Conservation (phyloP, 2,888 invertebrate genomes). For the Drosophila cognata region DNA sequence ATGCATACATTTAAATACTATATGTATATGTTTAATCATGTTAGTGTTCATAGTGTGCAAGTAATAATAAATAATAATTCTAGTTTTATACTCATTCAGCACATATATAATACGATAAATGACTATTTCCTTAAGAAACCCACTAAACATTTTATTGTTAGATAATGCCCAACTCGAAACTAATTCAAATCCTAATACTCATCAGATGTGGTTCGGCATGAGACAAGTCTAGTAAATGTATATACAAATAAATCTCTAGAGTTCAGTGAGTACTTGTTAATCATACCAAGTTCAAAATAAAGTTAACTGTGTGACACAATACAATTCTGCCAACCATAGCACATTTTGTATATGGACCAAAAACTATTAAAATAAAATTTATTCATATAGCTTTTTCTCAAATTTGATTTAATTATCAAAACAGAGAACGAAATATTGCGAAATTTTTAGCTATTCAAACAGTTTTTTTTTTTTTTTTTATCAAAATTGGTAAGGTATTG, state of each 20-base stretch:
- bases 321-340: background rate
- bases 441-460: no score
- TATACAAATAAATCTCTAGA: background rate
- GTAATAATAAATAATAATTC: conserved; percentile 5
- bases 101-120: conserved; percentile 7
- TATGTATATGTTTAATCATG: conserved; percentile 1
- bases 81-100: conserved; percentile 5
- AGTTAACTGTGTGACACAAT: background rate
- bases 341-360: background rate
- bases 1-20: background rate
- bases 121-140: background rate
- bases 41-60: conserved; percentile 3
- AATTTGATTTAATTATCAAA: background rate
- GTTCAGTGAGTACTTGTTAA: background rate
- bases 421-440: background rate
- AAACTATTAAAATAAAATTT: background rate
- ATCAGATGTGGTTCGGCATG: background rate
- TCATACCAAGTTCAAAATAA: background rate
- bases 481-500: background rate
- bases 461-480: no score
- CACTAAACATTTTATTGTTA: background rate
- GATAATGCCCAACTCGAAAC: background rate
- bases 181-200: background rate
- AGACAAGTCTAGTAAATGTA: background rate
- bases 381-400: no score